Conservation (phyloP, 2,888 invertebrate genomes). For the Eustalomyia histrio region DNA sequence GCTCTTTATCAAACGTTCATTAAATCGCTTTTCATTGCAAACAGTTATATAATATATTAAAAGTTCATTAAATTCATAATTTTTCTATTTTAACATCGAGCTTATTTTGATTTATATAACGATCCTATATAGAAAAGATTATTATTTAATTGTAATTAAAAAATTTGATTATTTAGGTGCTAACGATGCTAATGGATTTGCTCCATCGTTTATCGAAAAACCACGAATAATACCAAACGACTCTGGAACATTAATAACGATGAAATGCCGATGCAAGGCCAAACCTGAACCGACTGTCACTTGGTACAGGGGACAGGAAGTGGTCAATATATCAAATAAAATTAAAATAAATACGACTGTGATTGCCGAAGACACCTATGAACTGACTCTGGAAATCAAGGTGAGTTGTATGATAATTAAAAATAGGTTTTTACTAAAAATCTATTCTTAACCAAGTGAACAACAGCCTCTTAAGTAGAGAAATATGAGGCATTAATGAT, state of each 20-base stretch:
- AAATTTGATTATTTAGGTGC: slow-evolving; percentile 83
- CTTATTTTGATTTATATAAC: background rate
- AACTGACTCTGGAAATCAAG: slow-evolving; percentile 89
- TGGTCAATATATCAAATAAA: slow-evolving; percentile 91
- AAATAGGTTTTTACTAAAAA: too few species aligned
- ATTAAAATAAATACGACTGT: slow-evolving; percentile 88
- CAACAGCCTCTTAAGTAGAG: too few species aligned
- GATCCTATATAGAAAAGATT: background rate
- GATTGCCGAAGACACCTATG: slow-evolving; percentile 91
- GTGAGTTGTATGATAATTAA: slow-evolving; percentile 77
- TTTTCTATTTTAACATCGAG: background rate
- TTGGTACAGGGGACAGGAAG: slow-evolving; percentile 95
- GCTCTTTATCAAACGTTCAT: slow-evolving; percentile 35
- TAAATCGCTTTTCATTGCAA: slow-evolving; percentile 52
- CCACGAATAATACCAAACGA: slow-evolving; percentile 99
- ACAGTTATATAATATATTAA: background rate
- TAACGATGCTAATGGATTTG: slow-evolving; percentile 92
- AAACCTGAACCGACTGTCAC: slow-evolving; percentile 96
- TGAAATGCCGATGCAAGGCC: slow-evolving; percentile 97
- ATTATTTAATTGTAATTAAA: background rate
- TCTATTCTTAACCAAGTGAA: too few species aligned
- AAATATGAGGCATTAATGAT: too few species aligned
- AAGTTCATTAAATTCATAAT: background rate
- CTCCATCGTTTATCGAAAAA: slow-evolving; percentile 98
- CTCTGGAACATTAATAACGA: slow-evolving; percentile 96